Base-by-base conservation (phyloP, 1,140 invertebrate genomes). In the Danaus plexippus region DNA sequence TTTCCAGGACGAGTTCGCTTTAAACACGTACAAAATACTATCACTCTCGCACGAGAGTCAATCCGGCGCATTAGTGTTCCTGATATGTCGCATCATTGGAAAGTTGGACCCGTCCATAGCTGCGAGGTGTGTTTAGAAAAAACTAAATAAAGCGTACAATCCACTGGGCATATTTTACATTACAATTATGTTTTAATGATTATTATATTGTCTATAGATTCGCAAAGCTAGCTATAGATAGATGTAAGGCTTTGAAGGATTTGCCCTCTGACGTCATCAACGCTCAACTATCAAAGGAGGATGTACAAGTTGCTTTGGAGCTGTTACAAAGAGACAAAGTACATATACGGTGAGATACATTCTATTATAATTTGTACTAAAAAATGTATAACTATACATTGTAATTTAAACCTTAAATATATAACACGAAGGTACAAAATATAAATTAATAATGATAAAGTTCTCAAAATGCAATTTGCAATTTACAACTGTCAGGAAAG, bases 221-320 rank as follows among this genome's bases (percentile, higher is more conserved):
- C 42, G 77, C 78, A 13, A 80, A 78, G 56, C 51, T 88, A 45
- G 87, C 85, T 9, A 73, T 84, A 11, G 74, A 79, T 0, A 61
- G 83, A 40, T 87, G 85, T 58, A 66, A 58, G 46, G 63, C 74
- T 53, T 57, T 87, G n/a, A 70, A 67, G 53, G 67, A 75, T 6
- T 63, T 88, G 64, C 59, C 76, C 0, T 54, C 69, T 0, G 81
- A 83, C 1, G 59, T 68, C 6, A 75, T 85, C 18, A 74, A 67
- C n/a, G 54, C 63, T 1, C 85, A 87, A 50, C 54, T 88, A 1
- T 71, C 78, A 1, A 87, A 87, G 60, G 87, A 88, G 46, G 87
- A 88, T 47, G 72, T 88, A 0, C 85, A 87, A 56, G 78, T 87
- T 6, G 87, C 85, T 0, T 59, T 87, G 49, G 87, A 88, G 57